Evolutionary conservation across 2,113 vertebrate species (phyloP).

Genomic region (Leucosticte australis): DNA sequence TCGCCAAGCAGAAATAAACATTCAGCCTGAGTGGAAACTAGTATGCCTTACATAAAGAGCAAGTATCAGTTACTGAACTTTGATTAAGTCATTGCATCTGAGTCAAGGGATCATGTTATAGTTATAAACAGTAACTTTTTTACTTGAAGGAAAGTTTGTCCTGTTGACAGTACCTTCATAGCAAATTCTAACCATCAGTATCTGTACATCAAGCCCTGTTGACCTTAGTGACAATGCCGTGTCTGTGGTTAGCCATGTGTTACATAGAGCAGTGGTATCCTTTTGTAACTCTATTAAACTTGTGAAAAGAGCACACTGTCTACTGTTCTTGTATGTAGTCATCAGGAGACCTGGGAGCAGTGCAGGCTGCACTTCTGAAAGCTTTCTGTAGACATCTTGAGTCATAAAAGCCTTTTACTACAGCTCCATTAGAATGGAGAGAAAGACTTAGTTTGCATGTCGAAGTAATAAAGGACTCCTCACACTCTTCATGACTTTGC

Average conservation of each 20-base stretch:
- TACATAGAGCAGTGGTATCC: constrained; percentile 25
- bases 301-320: constrained; percentile 36
- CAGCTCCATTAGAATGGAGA: neutral
- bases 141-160: constrained; percentile 49
- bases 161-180: constrained; percentile 44
- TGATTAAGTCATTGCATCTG: constrained; percentile 41
- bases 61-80: constrained; percentile 51
- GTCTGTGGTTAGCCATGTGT: constrained; percentile 44
- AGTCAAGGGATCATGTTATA: constrained; percentile 48
- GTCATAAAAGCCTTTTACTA: neutral
- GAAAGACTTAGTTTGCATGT: neutral
- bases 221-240: constrained; percentile 37
- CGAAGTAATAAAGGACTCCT: neutral
- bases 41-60: constrained; percentile 48
- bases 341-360: neutral
- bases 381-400: neutral
- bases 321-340: neutral
- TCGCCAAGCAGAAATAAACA: constrained; percentile 87
- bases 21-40: constrained; percentile 4
- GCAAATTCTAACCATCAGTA: constrained; percentile 20
- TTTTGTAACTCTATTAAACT: constrained; percentile 74
- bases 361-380: neutral
- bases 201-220: constrained; percentile 22
- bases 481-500: neutral
- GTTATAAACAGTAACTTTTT: constrained; percentile 47